A percentile compares a stretch with the other conserved stretches of the same genome.
Evolutionary conservation across 1,140 invertebrate genomes (phyloP).

Genomic region (Philotrypesis tridentata): DNA sequence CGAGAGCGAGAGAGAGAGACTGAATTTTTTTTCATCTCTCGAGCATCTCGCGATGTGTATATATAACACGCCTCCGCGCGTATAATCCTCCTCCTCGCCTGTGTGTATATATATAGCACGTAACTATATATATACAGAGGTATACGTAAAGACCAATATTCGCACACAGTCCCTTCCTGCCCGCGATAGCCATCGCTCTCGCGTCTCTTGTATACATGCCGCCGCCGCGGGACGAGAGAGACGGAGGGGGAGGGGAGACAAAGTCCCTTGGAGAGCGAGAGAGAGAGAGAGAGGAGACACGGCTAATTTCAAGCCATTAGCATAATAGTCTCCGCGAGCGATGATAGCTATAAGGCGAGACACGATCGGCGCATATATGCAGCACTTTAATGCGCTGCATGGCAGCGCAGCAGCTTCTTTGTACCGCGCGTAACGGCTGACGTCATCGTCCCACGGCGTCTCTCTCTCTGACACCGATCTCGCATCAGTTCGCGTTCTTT

Average conservation of each 20-base stretch:
- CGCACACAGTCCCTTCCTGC: too few species aligned
- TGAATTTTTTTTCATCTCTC: conserved; percentile 14
- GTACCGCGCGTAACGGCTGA: conserved; percentile 11
- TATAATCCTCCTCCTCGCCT: too few species aligned
- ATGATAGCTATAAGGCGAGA: conserved; percentile 7
- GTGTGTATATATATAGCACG: too few species aligned
- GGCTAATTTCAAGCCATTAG: conserved; percentile 31
- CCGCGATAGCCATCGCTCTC: not conserved
- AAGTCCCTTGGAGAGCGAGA: not conserved
- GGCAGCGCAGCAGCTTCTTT: not conserved
- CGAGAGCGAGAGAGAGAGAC: not conserved
- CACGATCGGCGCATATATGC: not conserved
- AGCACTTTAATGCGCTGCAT: not conserved
- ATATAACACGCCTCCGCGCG: not conserved
- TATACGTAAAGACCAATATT: too few species aligned
- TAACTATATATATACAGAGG: too few species aligned
- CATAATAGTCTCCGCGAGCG: not conserved
- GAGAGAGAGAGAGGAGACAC: not conserved
- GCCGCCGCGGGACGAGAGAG: not conserved
- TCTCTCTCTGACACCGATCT: conserved; percentile 16
- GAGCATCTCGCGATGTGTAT: not conserved
- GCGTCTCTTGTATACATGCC: not conserved
- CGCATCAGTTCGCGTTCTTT: not conserved
- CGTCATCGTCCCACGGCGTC: not conserved
- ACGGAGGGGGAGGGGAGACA: not conserved